A percentile compares a stretch with the other conserved stretches of the same genome.
Conservation (phyloP, 2,888 invertebrate genomes). For the Parnassius apollo region DNA sequence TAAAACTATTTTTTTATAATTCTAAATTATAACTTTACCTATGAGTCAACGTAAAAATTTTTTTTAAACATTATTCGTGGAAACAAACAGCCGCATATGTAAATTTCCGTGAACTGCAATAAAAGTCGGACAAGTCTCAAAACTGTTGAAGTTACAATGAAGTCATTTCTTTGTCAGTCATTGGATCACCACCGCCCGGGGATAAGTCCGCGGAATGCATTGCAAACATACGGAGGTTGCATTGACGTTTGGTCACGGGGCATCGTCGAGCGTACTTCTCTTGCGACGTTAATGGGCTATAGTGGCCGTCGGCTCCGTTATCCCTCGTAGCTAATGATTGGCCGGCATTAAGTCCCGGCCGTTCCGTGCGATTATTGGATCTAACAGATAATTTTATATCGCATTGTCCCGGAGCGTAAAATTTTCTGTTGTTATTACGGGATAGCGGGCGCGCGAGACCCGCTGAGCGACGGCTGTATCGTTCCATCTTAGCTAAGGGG, state of each 20-base stretch:
- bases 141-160: conserved; percentile 64
- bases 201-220: conserved; percentile 51
- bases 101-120: conserved; percentile 53
- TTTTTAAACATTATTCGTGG: conserved; percentile 38
- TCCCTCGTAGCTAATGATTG: conserved; percentile 81
- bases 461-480: conserved; percentile 20
- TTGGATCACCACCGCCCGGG: conserved; percentile 53
- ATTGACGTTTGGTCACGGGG: conserved; percentile 80
- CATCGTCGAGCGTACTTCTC: conserved; percentile 56
- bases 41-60: conserved; percentile 14
- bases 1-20: too few relatives aligned
- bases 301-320: conserved; percentile 76
- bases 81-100: conserved; percentile 31
- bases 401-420: conserved; percentile 81
- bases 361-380: conserved; percentile 81
- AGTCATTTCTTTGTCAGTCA: conserved; percentile 71
- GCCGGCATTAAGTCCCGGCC: conserved; percentile 78
- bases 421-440: conserved; percentile 79
- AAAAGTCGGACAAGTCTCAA: conserved; percentile 48
- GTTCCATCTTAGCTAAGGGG: conserved; percentile 16
- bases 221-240: conserved; percentile 53
- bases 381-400: conserved; percentile 81
- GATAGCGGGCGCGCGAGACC: conserved; percentile 20
- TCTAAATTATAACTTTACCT: neutral
- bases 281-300: conserved; percentile 53